Base-by-base conservation (phyloP, 2,113 vertebrate genomes). In the Sarotherodon lohbergeri region DNA sequence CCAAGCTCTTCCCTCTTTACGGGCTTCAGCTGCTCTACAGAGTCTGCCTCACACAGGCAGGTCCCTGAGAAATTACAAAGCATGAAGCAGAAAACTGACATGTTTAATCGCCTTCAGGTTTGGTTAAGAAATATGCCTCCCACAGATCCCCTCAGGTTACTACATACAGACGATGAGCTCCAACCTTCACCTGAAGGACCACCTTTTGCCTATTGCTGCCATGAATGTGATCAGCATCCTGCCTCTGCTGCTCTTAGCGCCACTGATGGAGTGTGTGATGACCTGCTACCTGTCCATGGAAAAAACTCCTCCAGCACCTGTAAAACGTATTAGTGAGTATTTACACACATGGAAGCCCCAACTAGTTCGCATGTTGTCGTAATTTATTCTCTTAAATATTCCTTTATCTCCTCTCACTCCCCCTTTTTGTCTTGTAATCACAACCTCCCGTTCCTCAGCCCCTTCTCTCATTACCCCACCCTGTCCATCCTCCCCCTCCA, bases 91-190 rank as follows among this genome's bases (percentile, higher is more conserved):
- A 19, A 84, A 19, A n/a, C 4, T 32, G 10, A 34, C 0, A 14
- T 24, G 1, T 85, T 34, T 76, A 10, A 29, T 59, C 2, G 11
- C 36, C 22, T 46, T n/a, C 32, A 43, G 32, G 59, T 22, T 3
- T 66, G 12, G 4, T 63, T 66, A 68, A 76, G 3, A 34, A 39
- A 43, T n/a, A 9, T 46, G 16, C 87, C 68, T 89, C 57, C 73
- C 46, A 71, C 94, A 99, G 98, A 97, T 98, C 92, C 97, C 98
- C 46, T 98, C 98, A 17, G 97, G 97, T 83, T 99, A 97, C 92
- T 99, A 98, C 92, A 97, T 99, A 34, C 98, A 99, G 93, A 97
- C 97, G 2, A 97, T 99, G 97, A 97, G 98, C 94, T 98, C 98
- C 90, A 98, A 97, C 95, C 94, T 98, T 86, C 97, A 97, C 88